Base-by-base conservation (phyloP, 2,113 vertebrate species). In the Albula goreensis region DNA sequence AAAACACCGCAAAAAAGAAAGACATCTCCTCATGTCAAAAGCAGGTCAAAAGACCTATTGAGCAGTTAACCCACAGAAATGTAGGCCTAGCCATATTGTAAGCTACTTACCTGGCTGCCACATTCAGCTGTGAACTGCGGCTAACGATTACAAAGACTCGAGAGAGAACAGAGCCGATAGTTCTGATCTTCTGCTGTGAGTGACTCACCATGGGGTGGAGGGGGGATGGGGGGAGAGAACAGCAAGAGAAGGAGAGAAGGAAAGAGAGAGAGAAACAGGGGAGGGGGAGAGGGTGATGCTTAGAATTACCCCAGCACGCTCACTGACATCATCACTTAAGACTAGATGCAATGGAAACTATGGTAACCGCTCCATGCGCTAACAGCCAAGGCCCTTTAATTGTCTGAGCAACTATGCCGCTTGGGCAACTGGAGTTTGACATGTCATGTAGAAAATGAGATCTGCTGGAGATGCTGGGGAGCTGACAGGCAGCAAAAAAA, bases 321-420 rank as follows among this genome's bases (percentile, higher is more conserved):
- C 90, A 93, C 93, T 96, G 95, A 96, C 96, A 95, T 95, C 95
- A 96, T 92, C 94, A 93, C 90, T 87, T 88, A 91, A 94, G 94
- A 92, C 90, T 91, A 92, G 90, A 94, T 91, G 91, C 92, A 94
- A 91, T 93, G 92, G 96, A 94, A 96, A 92, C 96, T 96, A 96
- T 96, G 96, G 96, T 94, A 97, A 96, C 96, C 92, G 91, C 11
- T 90, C 91, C 91, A 89, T 91, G 92, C 90, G 91, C 93, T 90
- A 91, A 90, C 93, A 91, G 92, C 94, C 90, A 96, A 93, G 91
- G 93, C 92, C 91, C 93, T 95, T 94, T 96, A 96, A 97, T 95
- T 96, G 95, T 94, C 93, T 93, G 93, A 95, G 96, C 95, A 95
- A 95, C 94, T 96, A 95, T 91, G 92, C 92, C 89, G 92, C 90